phyloP scores from a whole-genome alignment of 2,888 invertebrate genomes.

The Galeruca laticollis region DNA sequence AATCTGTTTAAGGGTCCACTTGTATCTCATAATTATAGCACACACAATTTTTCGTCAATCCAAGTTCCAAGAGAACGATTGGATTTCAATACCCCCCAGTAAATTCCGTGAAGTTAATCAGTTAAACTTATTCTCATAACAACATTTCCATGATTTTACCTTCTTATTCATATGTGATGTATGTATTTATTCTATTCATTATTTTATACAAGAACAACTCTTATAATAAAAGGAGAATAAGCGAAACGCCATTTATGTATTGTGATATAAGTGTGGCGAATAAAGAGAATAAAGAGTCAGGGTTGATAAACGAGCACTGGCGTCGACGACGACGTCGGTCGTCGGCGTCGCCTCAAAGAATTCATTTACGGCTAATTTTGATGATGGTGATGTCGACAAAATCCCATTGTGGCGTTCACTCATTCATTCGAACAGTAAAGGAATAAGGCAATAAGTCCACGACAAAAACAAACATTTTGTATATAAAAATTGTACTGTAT shows the following conservation, averaged over 20 bases:
- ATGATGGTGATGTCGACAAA: constrained; percentile 60
- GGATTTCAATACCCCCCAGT: no score
- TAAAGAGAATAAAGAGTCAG: constrained; percentile 59
- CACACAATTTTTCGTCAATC: no score
- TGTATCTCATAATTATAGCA: no score
- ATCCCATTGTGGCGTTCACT: constrained; percentile 62
- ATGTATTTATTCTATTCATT: constrained; percentile 8
- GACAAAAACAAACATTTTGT: no score
- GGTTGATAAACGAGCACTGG: constrained; percentile 60
- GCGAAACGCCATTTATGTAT: constrained; percentile 59
- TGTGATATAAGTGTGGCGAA: constrained; percentile 57
- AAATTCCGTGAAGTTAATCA: no score
- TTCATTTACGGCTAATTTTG: constrained; percentile 65
- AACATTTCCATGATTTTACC: no score
- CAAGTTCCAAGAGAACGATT: no score
- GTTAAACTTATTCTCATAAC: no score
- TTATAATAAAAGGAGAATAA: constrained; percentile 1
- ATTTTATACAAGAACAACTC: neutral
- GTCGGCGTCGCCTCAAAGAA: constrained; percentile 56
- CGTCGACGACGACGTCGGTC: constrained; percentile 17
- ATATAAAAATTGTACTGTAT: no score
- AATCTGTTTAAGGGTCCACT: no score
- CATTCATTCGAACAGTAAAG: constrained; percentile 44
- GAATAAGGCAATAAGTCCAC: neutral
- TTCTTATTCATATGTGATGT: neutral